Percentiles rank a stretch among this genome's conserved stretches.
Evolutionary conservation across 2,113 vertebrate genomes (phyloP).

Genomic region (Antigone vipio): DNA sequence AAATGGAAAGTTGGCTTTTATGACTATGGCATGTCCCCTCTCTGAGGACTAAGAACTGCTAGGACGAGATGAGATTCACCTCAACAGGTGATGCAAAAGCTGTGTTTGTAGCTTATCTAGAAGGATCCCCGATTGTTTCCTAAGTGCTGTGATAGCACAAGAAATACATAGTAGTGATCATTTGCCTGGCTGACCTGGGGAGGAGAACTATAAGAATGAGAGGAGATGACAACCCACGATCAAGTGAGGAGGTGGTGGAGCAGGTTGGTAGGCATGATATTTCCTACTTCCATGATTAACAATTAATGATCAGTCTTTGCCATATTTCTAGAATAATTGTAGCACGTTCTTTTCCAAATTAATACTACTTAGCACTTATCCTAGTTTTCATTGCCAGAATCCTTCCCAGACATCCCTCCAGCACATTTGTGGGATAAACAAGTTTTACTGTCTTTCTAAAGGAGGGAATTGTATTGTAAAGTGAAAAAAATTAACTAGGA

Average conservation of each 20-base stretch:
- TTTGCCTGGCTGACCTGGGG: not conserved
- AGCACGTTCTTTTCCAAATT: not conserved
- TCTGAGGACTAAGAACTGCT: not conserved
- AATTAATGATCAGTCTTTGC: not conserved
- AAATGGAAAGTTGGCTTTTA: not conserved
- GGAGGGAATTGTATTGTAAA: not conserved
- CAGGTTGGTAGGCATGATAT: not conserved
- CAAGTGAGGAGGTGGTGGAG: not conserved
- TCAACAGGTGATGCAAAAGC: not conserved
- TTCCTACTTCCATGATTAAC: not conserved
- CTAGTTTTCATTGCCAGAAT: not conserved
- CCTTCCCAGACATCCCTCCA: not conserved
- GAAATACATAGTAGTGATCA: not conserved
- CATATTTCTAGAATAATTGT: not conserved
- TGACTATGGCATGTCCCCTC: not conserved
- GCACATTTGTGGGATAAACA: not conserved
- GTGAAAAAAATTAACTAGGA: not conserved
- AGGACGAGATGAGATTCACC: not conserved
- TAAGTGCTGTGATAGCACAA: not conserved
- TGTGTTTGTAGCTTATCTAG: not conserved
- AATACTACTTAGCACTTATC: not conserved
- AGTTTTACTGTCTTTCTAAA: not conserved
- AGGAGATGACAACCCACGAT: not conserved
- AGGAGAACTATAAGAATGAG: not conserved
- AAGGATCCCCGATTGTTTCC: not conserved